These are phyloP conservation scores for Mesopsocus fuscifrons DNA, from an alignment of 2,888 invertebrate genomes.

Conservation along the genomic window DNA sequence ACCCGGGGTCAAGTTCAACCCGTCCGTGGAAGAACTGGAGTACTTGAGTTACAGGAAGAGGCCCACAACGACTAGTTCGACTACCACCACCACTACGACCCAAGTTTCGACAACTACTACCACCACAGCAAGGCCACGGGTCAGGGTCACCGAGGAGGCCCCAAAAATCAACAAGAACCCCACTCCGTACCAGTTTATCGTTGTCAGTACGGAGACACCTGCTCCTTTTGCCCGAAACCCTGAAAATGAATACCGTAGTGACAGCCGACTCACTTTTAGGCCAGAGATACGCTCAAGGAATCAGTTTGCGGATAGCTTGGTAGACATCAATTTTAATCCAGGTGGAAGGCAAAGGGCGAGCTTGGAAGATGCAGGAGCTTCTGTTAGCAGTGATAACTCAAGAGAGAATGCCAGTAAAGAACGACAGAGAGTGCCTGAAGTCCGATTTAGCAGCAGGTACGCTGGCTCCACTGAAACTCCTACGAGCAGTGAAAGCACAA, in stretches of 20 bases:
- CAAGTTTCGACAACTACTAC: neutral
- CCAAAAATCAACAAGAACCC: neutral
- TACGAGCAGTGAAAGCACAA: no score
- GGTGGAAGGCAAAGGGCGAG: neutral
- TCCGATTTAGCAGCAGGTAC: no score
- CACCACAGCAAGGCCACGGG: neutral
- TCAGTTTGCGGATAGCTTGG: neutral
- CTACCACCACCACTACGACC: no score
- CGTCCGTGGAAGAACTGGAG: neutral
- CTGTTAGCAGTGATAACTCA: no score
- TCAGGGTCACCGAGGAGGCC: neutral
- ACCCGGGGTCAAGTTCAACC: neutral
- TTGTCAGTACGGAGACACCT: neutral
- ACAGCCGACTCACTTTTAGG: neutral
- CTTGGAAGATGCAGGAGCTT: no score
- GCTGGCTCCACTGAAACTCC: no score
- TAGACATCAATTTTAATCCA: neutral
- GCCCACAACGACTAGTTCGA: neutral
- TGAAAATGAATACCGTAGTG: constrained; percentile 5
- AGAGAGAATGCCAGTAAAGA: neutral
- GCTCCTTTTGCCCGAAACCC: constrained; percentile 6
- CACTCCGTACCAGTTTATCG: constrained; percentile 3
- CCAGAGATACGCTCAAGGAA: neutral
- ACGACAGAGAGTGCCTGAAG: neutral
- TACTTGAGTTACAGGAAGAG: neutral